Base-by-base conservation (phyloP, 2,113 vertebrate species). In the Microcebus murinus region DNA sequence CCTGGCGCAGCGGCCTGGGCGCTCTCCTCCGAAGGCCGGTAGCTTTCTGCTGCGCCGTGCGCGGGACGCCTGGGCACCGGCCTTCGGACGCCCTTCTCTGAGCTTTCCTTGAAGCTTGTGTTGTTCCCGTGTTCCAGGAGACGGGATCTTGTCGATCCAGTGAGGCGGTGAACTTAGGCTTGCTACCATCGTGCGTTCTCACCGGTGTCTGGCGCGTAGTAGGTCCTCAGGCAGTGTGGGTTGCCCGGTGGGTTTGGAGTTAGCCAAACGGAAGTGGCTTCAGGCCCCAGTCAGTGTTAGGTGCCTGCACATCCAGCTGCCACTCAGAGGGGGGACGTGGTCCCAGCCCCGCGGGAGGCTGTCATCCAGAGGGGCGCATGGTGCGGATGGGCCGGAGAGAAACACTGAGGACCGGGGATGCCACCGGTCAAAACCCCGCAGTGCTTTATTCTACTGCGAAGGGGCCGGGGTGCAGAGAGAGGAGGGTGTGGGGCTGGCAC, bases 231-330 rank as follows among this genome's bases (percentile, higher is more conserved):
- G 90, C 95, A 90, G 52, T 48, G 52, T n/a, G 48, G 65, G 63
- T 63, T 68, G 48, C 65, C 45, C 4, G 15, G 67, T 92, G 48
- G 94, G 55, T 88, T 90, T 96, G 83, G 93, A 76, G 34, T 96
- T 86, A 79, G 82, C 25, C 79, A 80, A 39, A 25, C 3, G 3
- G 36, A 76, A 86, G 77, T 0, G 8, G 34, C 91, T 84, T 84
- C 39, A 36, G 89, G 82, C 88, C 57, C 36, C 39, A 70, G 55
- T 63, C 80, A 89, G 73, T 85, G 73, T 27, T 18, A 73, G 81
- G 67, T 65, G 39, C 82, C 71, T 76, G 67, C 52, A 67, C 77
- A 45, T 15, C 84, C 36, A 73, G 85, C 15, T 9, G 63, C 80
- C 27, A 25, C 39, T 63, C 34, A 4, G 23, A 57, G 68, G 76